Base-by-base conservation (phyloP, 2,888 invertebrate genomes). In the Calliphora vomitoria region DNA sequence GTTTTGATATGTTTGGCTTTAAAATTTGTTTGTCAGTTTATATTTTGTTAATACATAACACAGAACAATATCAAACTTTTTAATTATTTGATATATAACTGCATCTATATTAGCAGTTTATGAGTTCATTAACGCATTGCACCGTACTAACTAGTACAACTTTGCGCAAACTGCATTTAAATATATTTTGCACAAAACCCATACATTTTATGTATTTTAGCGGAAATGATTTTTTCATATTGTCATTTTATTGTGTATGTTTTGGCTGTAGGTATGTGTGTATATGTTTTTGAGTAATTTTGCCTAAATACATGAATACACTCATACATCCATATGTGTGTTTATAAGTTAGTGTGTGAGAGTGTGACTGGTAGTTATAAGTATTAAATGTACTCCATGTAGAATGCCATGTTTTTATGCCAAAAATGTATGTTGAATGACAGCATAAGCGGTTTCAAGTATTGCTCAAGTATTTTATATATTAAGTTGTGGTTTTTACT, bases 371-470 rank as follows among this genome's bases (percentile, higher is more conserved):
- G 18, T 83, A 62, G 76, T 68, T 76, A 50, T 81, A 81, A 87
- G 87, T 87, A 87, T 74, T 84, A 72, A 84, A 87, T 81, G 81
- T 81, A 87, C 87, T 87, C 66, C 82, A 85, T 87, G 81, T 87
- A 87, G 84, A 82, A 74, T 82, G 84, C 78, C 84, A 87, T 87
- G 87, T 87, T 87, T 87, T 80, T 64, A 84, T 84, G 84, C 84
- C 81, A 85, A 87, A 62, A 81, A 81, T 69, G 68, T 78, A 82
- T 82, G 81, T 87, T 74, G 81, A 87, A 84, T 78, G 87, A 78
- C 84, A 87, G 53, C 81, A 82, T 85, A 87, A 87, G 87, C 84
- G 74, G 78, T 87, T 87, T 87, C 78, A 85, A 87, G 87, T 82
- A 78, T 81, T 78, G 74, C 47, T 87, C 80, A 87, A 87, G 87